Base-by-base conservation (phyloP, 2,797 vertebrate species). In the Enteromius mattozi region DNA sequence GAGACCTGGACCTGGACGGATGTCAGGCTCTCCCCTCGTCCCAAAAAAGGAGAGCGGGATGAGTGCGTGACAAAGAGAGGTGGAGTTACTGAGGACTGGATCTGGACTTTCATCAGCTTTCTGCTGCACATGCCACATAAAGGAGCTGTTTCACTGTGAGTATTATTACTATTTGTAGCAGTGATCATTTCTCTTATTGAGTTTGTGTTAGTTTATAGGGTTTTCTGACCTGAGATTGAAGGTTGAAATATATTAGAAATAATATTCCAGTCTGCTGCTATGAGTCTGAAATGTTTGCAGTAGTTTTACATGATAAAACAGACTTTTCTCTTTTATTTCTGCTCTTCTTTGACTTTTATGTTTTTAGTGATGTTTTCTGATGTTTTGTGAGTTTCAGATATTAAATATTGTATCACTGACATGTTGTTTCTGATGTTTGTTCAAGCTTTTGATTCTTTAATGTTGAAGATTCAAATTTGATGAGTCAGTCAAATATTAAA, bases 31-130 rank as follows among this genome's bases (percentile, higher is more conserved):
- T 24, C 33, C 33, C 63, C 33, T 24, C 77, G 19, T 77, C 68
- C 78, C 79, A 51, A 83, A 86, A 83, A 81, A 88, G 86, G 80
- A 78, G 72, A 56, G 16, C 6, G 30, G 27, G 78, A 75, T 17
- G 49, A 42, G 42, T 17, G 59, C 42, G 0, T 13, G 66, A 68
- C 27, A 49, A 51, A 74, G 19, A 79, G 74, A 80, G 49, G 74
- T 59, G 24, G 30, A 54, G 82, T 61, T n/a, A 54, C 40, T 40
- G n/a, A 27, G 27, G 30, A 70, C 8, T 35, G n/a, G 33, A 72
- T 61, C 80, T 47, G 37, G 24, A 33, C 24, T 14, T 37, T 12
- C 76, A 77, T 40, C 6, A 59, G 40, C 12, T 37, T 24, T 27
- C 40, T 45, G 42, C 47, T 37, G 21, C 13, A 37, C 6, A 12